Conservation (phyloP, 2,797 vertebrate species). For the Lerista edwardsae region DNA sequence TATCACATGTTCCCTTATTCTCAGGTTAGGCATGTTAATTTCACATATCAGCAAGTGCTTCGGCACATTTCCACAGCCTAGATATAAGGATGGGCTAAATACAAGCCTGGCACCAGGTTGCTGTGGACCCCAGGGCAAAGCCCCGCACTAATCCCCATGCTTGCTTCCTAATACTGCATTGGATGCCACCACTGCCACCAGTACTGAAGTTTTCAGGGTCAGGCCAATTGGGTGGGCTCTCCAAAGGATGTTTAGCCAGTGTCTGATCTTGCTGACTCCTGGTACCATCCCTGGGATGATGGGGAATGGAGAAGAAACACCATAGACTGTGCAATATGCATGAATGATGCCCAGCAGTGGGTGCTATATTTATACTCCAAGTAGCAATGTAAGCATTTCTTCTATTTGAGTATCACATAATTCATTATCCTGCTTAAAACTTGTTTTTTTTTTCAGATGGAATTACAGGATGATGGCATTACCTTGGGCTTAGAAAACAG, state of each 20-base stretch:
- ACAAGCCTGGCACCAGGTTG: too few relatives aligned
- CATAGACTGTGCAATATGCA: not conserved
- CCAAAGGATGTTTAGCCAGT: too few relatives aligned
- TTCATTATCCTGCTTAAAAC: not conserved
- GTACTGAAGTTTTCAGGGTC: too few relatives aligned
- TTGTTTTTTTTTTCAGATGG: conserved; percentile 88
- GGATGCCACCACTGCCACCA: too few relatives aligned
- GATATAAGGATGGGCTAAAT: too few relatives aligned
- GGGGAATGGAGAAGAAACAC: not conserved
- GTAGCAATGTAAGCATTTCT: not conserved
- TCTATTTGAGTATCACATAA: not conserved
- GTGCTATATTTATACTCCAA: not conserved
- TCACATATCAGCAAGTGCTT: not conserved
- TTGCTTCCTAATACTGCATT: too few relatives aligned
- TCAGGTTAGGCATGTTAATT: not conserved
- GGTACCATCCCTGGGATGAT: too few relatives aligned
- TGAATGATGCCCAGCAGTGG: not conserved
- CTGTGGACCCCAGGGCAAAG: too few relatives aligned
- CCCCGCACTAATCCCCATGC: too few relatives aligned
- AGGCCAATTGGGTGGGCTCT: too few relatives aligned
- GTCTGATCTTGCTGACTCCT: too few relatives aligned
- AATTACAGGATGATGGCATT: conserved; percentile 96
- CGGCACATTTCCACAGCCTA: not conserved
- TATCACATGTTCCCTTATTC: not conserved
- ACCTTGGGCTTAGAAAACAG: conserved; percentile 94